These are phyloP conservation scores for Globia sparganii DNA, from an alignment of 2,888 invertebrate species.

Conservation along the genomic window DNA sequence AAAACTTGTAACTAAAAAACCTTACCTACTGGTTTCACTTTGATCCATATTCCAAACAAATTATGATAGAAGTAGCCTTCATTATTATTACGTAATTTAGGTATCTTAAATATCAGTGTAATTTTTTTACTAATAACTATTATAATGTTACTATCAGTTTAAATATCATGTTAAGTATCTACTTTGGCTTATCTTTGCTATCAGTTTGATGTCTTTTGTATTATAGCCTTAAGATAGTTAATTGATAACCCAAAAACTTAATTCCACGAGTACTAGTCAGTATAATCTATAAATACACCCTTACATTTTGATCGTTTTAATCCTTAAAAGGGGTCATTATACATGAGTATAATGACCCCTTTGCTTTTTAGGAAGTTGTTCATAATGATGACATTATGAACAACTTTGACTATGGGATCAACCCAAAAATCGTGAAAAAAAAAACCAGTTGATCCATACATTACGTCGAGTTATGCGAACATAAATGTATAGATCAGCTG, in stretches of 20 bases:
- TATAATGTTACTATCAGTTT: slow-evolving; percentile 9
- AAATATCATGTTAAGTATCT: slow-evolving; percentile 21
- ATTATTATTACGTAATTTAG: not conserved
- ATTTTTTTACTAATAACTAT: no score
- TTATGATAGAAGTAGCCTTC: not conserved
- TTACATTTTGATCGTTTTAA: no score
- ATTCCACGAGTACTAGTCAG: not conserved
- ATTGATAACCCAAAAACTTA: not conserved
- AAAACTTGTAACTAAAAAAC: not conserved
- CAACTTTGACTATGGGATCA: no score
- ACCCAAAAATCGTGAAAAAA: no score
- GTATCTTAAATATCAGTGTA: not conserved
- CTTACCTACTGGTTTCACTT: not conserved
- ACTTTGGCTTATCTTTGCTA: slow-evolving; percentile 5
- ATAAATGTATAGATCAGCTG: no score
- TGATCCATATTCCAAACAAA: not conserved
- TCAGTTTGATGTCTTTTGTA: slow-evolving; percentile 6
- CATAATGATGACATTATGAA: no score
- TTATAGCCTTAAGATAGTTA: not conserved
- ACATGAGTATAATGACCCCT: no score
- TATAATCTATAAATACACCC: not conserved
- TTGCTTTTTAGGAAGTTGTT: no score
- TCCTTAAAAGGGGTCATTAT: no score
- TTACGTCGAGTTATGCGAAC: no score
- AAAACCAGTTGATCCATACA: no score